phyloP scores from a whole-genome alignment of 2,797 vertebrate species.

The Oophaga sylvatica region DNA sequence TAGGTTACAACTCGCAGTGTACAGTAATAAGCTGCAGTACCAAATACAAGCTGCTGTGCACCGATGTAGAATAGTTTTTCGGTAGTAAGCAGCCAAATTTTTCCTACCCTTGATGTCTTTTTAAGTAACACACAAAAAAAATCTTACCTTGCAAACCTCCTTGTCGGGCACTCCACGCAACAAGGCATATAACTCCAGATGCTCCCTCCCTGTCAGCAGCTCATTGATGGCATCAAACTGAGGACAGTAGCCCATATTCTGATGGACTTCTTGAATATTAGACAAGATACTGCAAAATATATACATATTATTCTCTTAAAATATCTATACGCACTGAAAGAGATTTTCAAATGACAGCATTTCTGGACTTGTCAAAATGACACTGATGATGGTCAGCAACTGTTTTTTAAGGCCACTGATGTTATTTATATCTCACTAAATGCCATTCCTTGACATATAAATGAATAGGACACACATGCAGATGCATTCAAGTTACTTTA shows the following conservation, averaged over 20 bases:
- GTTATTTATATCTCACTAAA: not conserved
- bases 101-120: not conserved
- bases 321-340: not conserved
- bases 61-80: too few relatives aligned
- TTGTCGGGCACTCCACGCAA: slow-evolving; percentile 90
- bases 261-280: slow-evolving; percentile 89
- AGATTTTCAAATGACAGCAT: not conserved
- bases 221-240: slow-evolving; percentile 97
- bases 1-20: too few relatives aligned
- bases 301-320: not conserved
- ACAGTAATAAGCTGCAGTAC: too few relatives aligned
- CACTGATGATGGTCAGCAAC: not conserved
- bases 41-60: too few relatives aligned
- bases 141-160: slow-evolving; percentile 90
- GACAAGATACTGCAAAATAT: slow-evolving; percentile 82
- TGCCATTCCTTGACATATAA: not conserved
- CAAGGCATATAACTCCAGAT: slow-evolving; percentile 93
- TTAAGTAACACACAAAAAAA: not conserved
- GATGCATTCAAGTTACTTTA: not conserved
- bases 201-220: slow-evolving; percentile 91
- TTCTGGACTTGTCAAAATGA: not conserved
- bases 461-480: too few relatives aligned
- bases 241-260: slow-evolving; percentile 96
- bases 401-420: not conserved
- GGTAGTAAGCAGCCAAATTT: too few relatives aligned